Conservation (phyloP, 2,888 invertebrate genomes). For the Amiota communis region DNA sequence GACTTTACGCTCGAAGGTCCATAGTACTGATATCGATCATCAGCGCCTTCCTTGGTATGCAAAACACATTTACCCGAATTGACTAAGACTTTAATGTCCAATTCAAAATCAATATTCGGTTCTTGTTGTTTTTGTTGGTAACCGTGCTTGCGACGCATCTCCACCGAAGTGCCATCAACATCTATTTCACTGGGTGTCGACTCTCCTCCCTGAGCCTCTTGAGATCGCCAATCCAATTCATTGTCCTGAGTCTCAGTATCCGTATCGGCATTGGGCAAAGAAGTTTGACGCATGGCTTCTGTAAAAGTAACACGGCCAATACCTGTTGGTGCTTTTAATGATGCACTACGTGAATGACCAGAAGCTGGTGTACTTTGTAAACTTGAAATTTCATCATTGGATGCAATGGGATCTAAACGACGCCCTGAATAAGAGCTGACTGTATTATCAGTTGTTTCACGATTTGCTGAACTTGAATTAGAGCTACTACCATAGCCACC, state of each 20-base stretch:
- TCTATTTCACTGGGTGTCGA: constrained; percentile 74
- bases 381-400: constrained; percentile 71
- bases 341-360: constrained; percentile 83
- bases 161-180: constrained; percentile 79
- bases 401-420: constrained; percentile 72
- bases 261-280: constrained; percentile 83
- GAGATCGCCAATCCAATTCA: constrained; percentile 65
- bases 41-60: constrained; percentile 86
- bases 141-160: constrained; percentile 77
- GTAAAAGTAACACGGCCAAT: constrained; percentile 72
- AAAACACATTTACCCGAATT: constrained; percentile 97
- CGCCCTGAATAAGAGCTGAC: constrained; percentile 53
- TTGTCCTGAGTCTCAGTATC: constrained; percentile 79
- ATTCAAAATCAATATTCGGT: constrained; percentile 95
- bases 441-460: constrained; percentile 75
- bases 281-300: constrained; percentile 78
- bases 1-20: constrained; percentile 61
- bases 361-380: constrained; percentile 80
- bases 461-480: constrained; percentile 78
- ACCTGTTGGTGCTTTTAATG: constrained; percentile 76
- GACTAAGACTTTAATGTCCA: constrained; percentile 96
- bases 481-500: constrained; percentile 75
- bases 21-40: constrained; percentile 77
- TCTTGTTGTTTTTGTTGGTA: constrained; percentile 76
- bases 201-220: constrained; percentile 57